Evolutionary conservation across 2,113 vertebrate genomes (phyloP).

Genomic region (Eudyptes chrysolophus): DNA sequence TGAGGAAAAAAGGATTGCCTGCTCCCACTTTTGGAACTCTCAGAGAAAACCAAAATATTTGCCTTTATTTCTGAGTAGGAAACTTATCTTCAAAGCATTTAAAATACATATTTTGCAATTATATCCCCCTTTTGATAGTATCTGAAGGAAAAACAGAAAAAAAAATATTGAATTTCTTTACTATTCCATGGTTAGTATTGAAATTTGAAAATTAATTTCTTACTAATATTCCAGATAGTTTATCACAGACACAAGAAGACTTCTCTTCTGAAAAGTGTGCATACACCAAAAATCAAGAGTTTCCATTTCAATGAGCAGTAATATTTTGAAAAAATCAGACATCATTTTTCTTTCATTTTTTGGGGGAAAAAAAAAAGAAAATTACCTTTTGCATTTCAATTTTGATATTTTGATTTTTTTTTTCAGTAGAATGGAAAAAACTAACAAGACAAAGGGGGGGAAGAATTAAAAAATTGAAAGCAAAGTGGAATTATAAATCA

Average conservation of each 20-base stretch:
- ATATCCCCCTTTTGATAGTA: too few species aligned
- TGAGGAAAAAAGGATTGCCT: neutral
- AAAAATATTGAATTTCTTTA: neutral
- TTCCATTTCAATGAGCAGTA: neutral
- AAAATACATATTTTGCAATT: neutral
- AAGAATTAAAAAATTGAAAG: neutral
- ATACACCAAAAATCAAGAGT: neutral
- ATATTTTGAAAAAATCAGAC: neutral
- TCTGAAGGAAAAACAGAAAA: neutral
- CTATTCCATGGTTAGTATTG: neutral
- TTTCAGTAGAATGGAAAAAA: neutral
- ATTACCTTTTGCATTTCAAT: fast-evolving
- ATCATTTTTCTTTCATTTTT: neutral
- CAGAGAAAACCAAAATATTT: neutral
- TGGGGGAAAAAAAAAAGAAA: neutral
- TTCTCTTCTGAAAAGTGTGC: neutral
- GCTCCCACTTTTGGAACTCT: neutral
- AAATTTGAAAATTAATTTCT: neutral
- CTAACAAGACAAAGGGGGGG: fast-evolving
- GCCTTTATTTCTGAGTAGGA: neutral
- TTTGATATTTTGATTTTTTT: neutral
- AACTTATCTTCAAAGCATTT: neutral
- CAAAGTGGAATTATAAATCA: neutral
- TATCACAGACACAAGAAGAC: neutral
- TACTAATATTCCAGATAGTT: neutral